Percentiles rank a stretch among this genome's conserved stretches.
Evolutionary conservation across 2,888 invertebrate species (phyloP).

Genomic region (Microctonus aethiopoides): DNA sequence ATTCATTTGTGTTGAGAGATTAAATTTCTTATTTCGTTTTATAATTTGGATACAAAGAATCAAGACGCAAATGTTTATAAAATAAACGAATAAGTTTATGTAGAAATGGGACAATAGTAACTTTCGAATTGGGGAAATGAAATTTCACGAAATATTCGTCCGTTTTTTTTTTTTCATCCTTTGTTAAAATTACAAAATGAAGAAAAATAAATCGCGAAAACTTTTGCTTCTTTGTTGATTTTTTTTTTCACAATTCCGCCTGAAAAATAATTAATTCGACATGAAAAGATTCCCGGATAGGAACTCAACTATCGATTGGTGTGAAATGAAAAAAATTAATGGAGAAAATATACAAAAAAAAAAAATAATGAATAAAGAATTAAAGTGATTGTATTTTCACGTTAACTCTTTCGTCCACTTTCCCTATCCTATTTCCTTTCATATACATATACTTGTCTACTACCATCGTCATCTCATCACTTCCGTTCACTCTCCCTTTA

Average conservation of each 20-base stretch:
- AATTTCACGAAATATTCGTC: background rate
- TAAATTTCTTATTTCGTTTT: conserved; percentile 53
- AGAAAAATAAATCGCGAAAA: background rate
- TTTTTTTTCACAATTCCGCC: background rate
- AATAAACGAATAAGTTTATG: background rate
- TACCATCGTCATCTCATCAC: background rate
- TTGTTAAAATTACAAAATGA: background rate
- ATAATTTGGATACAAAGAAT: background rate
- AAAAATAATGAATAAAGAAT: conserved; percentile 5
- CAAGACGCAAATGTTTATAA: too few relatives aligned
- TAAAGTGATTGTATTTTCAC: conserved; percentile 18
- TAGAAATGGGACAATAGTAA: background rate
- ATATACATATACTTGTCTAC: background rate
- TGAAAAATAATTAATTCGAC: conserved; percentile 9
- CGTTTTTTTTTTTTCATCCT: background rate
- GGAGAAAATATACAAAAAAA: background rate
- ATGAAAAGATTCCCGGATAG: background rate
- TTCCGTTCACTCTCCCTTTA: conserved; percentile 1
- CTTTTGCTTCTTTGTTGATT: background rate
- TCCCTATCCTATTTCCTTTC: background rate
- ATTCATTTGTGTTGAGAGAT: conserved; percentile 53
- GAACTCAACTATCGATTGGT: background rate
- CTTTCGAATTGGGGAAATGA: background rate
- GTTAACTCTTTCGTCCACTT: background rate
- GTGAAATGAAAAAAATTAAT: background rate